Base-by-base conservation (phyloP, 2,888 invertebrate species). In the Drosophila pullipes region DNA sequence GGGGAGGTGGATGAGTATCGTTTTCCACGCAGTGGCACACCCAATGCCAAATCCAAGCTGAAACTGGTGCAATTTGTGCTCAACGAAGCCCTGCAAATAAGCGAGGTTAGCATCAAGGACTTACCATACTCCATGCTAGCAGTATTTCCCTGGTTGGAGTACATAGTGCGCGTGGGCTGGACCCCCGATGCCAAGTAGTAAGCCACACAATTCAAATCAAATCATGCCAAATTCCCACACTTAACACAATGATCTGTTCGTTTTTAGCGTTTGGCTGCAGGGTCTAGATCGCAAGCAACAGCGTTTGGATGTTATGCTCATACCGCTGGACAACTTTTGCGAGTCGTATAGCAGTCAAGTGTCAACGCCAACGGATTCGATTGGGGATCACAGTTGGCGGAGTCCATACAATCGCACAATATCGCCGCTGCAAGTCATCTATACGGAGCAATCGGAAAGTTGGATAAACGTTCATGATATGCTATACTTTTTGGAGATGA, bases 401-500 rank as follows among this genome's bases (percentile, higher is more conserved):
- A 92, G 93, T 80, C 91, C 93, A 22, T 92, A 92, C 53, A 92
- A 90, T 61, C 91, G 92, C 70, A 85, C 92, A 13, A 90, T 93
- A 53, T 91, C 92, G 11, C 93, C 93, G 9, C 78, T 93, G 33
- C 94, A 94, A 72, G 93, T 94, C 37, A 92, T 94, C 61, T 94
- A 93, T 72, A 92, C 94, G 76, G 91, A 93, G 74, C 86, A 87
- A 71, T 96, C 97, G 0, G 95, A 96, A 69, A 95, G 97, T n/a
- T 99, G 99, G 99, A 96, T 99, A 71, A 98, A 99, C 94, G 97
- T 98, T 3, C 97, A 98, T 93, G 98, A 99, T 92, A 95, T 98
- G 72, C 94, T 99, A 0, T 95, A 97, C 92, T 98, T 98, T 93
- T 94, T 98, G 74, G 94, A 95, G 73, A 88, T 93, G 1, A 90